These are phyloP conservation scores for Anthophora plumipes DNA, from an alignment of 2,888 invertebrate genomes.

Conservation along the genomic window DNA sequence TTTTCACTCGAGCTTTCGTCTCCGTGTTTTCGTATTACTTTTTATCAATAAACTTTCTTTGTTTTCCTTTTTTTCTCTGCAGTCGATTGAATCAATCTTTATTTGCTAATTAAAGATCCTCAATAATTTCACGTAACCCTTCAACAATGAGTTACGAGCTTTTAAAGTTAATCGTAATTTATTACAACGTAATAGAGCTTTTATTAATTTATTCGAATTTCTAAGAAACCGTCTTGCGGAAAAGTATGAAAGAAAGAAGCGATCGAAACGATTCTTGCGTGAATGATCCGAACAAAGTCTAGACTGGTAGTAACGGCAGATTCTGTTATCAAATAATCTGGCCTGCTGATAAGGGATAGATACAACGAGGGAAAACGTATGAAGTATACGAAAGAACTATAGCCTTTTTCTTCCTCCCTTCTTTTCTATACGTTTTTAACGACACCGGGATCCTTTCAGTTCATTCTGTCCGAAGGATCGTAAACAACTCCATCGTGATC, in stretches of 20 bases:
- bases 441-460: slow-evolving; percentile 22
- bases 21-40: too few relatives aligned
- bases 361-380: slow-evolving; percentile 12
- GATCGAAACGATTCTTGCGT: background rate
- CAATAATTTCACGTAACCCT: too few relatives aligned
- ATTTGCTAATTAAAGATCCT: too few relatives aligned
- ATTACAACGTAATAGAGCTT: too few relatives aligned
- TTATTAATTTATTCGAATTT: background rate
- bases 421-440: background rate
- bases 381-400: slow-evolving; percentile 6
- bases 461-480: slow-evolving; percentile 33
- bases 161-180: too few relatives aligned
- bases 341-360: slow-evolving; percentile 27
- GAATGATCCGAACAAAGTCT: background rate
- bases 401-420: background rate
- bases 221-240: background rate
- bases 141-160: too few relatives aligned
- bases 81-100: too few relatives aligned
- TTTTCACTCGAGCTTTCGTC: too few relatives aligned
- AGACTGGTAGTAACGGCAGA: background rate
- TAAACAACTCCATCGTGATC: slow-evolving; percentile 56
- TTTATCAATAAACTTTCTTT: too few relatives aligned
- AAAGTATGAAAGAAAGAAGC: background rate
- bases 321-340: slow-evolving; percentile 36
- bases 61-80: too few relatives aligned